phyloP scores from a whole-genome alignment of 2,797 vertebrate species.

The Allobates femoralis region DNA sequence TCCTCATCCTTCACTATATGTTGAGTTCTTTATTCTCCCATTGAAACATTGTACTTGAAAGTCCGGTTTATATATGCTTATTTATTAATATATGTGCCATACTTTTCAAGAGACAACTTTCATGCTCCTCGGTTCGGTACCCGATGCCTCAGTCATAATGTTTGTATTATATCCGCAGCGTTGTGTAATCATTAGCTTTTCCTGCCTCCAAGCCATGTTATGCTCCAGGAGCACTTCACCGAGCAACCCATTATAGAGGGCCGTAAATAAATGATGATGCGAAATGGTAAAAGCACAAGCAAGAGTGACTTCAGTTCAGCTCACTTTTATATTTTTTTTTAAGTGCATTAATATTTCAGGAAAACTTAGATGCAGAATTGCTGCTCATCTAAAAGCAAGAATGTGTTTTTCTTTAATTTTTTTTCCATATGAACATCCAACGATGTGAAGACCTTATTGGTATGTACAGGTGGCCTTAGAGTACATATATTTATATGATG shows the following conservation, averaged over 20 bases:
- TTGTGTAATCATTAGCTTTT: conserved; percentile 29
- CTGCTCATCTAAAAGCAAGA: neutral
- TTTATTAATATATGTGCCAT: neutral
- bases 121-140: neutral
- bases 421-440: neutral
- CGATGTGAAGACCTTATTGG: neutral
- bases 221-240: conserved; percentile 39
- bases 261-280: conserved; percentile 56
- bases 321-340: conserved; percentile 26
- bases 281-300: conserved; percentile 54
- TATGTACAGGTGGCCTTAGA: no score
- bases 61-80: neutral
- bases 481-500: no score
- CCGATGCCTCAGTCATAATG: neutral
- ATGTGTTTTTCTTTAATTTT: neutral
- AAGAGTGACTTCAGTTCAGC: conserved; percentile 34
- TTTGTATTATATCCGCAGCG: neutral
- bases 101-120: neutral
- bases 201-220: conserved; percentile 35
- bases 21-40: no score
- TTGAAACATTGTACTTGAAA: neutral
- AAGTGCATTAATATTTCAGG: conserved; percentile 51
- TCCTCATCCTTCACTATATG: neutral
- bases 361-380: conserved; percentile 5
- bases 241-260: conserved; percentile 33